Base-by-base conservation (phyloP, 1,140 invertebrate species). In the Leptinotarsa defecta region DNA sequence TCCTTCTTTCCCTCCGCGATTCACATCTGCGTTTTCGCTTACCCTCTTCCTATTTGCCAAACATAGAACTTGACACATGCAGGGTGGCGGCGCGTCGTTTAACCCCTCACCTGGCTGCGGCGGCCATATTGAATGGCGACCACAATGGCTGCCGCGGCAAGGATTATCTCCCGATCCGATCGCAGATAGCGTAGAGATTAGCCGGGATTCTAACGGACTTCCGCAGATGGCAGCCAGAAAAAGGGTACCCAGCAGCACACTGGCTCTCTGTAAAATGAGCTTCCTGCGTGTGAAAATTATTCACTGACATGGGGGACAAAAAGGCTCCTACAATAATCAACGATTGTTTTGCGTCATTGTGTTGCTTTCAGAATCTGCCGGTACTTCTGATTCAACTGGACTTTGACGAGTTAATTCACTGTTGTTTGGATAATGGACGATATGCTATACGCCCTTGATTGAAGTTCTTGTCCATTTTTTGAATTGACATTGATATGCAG, bases 141-240 rank as follows among this genome's bases (percentile, higher is more conserved):
- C 78, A 81, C 80, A 81, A 83, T 83, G 82, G 82, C 82, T 68
- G 78, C 74, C 76, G 78, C 78, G 74, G 77, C 74, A 71, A 71
- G 71, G 76, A 76, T 78, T 83, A 81, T 82, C 80, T 73, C 74
- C 69, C 78, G 82, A 83, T 83, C 78, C 80, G 79, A 83, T 83
- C 82, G 72, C 15, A 79, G 81, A 83, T 82, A 79, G 75, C 74
- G 69, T 71, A 67, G 78, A 83, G 81, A 82, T 82, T 82, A 83
- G 80, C 81, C 75, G 77, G 76, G 78, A 83, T 83, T 77, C 81
- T 82, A 83, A 83, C 82, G 82, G 79, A 83, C 81, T 83, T 83
- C 82, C 82, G 82, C 82, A 83, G 82, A 82, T 83, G 82, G 76
- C 57, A 34, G 48, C 62, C 71, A 73, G 63, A 73, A 73, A 73